Evolutionary conservation across 2,888 invertebrate species (phyloP), one percentile per base, ranked within the genome.

Genomic region (Drosophila ezoana): DNA sequence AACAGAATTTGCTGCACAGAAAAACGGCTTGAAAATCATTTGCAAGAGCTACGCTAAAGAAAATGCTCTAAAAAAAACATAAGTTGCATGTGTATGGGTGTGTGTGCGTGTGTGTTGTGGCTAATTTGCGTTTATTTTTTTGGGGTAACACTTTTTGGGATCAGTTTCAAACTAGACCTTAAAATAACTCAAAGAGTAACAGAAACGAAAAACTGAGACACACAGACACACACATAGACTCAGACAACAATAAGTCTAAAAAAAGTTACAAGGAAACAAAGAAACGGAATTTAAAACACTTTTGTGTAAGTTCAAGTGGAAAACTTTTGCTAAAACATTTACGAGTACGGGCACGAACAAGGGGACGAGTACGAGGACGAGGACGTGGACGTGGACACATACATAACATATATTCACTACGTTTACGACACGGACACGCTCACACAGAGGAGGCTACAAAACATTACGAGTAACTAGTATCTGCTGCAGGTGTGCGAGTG

Each of bases 261-360:
- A 70, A 40, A 52, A 38, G 45, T 54, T n/a, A 38, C 10, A 61
- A 28, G 48, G 10, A 59, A 65, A 43, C 40, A 49, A 64, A 37
- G 28, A 56, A 59, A 58, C 28, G 20, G 35, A 48, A 57, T 52
- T 54, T 61, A 43, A 48, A 64, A 63, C 35, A 61, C 47, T 60
- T 48, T 60, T 54, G 54, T 54, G 43, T 20, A 53, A 66, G 45
- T 57, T 75, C 53, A 59, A 71, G 41, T 72, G 58, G 14, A 56
- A 62, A 69, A 61, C 61, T 61, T 52, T 75, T 72, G 72, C 61
- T 76, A 65, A 71, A 65, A 76, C 71, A 74, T 71, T 74, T 57
- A 65, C 66, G 56, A 60, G 38, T 37, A 56, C 16, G n/a, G 41
- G 48, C 18, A 54, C 37, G 32, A 38, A 41, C 18, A 41, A 11